Conservation (phyloP, 2,797 vertebrate genomes). For the Sebastes wilsoni region DNA sequence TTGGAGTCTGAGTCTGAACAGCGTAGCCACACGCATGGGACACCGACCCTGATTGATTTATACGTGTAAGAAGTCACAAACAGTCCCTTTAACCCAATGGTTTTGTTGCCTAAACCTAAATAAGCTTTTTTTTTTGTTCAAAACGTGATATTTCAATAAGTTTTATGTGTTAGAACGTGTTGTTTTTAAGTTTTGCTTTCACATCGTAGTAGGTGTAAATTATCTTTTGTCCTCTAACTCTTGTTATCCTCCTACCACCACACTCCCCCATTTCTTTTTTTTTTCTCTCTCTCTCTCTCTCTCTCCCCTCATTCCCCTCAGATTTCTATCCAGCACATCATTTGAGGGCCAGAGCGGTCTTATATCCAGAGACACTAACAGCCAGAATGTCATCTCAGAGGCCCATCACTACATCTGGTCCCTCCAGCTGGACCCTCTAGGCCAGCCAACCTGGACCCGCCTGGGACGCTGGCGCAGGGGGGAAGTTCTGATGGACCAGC, state of each 20-base stretch:
- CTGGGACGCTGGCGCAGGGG: constrained; percentile 93
- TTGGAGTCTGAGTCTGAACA: no score
- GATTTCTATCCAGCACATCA: constrained; percentile 93
- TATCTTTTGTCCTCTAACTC: neutral
- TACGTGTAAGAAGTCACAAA: no score
- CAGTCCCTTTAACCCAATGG: no score
- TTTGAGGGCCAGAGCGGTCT: constrained; percentile 94
- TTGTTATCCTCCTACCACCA: neutral
- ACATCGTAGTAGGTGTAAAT: no score
- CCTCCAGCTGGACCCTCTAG: constrained; percentile 94
- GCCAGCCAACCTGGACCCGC: constrained; percentile 95
- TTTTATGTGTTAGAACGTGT: no score
- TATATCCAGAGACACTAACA: constrained; percentile 84
- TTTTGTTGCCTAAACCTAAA: no score
- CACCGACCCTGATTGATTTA: no score
- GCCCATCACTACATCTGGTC: constrained; percentile 98
- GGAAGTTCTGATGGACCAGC: constrained; percentile 91
- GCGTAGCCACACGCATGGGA: no score
- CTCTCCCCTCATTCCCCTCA: constrained; percentile 54
- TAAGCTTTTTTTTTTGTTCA: no score
- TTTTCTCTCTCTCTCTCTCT: neutral
- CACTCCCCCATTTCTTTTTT: neutral
- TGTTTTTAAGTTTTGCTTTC: no score
- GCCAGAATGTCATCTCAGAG: constrained; percentile 87
- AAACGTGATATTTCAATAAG: fast-evolving